Conservation (phyloP, 2,888 invertebrate species). For the Epicampocera succincta region DNA sequence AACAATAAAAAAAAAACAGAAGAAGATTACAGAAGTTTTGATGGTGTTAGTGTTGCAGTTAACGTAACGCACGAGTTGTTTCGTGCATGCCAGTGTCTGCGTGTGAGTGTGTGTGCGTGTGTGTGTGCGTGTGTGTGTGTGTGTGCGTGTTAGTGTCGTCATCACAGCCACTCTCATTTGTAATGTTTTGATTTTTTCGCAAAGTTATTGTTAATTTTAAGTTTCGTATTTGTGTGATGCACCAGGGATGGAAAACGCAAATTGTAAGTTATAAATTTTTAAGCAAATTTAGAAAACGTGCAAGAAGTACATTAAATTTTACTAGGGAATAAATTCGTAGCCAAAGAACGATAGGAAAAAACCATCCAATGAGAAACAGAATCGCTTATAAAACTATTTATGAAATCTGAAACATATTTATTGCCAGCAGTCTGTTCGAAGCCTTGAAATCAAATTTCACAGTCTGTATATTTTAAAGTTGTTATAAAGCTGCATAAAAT, state of each 20-base stretch:
- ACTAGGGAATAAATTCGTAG: too few species aligned
- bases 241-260: neutral
- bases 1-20: neutral
- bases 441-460: too few species aligned
- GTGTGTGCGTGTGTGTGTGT: too few species aligned
- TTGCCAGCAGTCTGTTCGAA: too few species aligned
- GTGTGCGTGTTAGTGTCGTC: conserved; percentile 6
- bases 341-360: too few species aligned
- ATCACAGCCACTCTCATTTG: conserved; percentile 17
- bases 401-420: too few species aligned
- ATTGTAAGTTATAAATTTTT: neutral
- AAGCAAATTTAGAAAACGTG: neutral
- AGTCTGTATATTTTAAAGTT: too few species aligned
- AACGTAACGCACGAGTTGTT: neutral
- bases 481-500: too few species aligned
- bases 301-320: too few species aligned
- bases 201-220: conserved; percentile 47
- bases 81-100: neutral
- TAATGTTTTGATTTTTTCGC: conserved; percentile 62
- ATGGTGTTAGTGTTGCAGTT: conserved; percentile 23
- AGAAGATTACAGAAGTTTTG: conserved; percentile 36
- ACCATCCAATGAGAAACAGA: too few species aligned
- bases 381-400: too few species aligned
- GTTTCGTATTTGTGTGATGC: conserved; percentile 7
- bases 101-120: neutral